phyloP scores from a whole-genome alignment of 2,888 invertebrate species.

The Abscondita cerata region DNA sequence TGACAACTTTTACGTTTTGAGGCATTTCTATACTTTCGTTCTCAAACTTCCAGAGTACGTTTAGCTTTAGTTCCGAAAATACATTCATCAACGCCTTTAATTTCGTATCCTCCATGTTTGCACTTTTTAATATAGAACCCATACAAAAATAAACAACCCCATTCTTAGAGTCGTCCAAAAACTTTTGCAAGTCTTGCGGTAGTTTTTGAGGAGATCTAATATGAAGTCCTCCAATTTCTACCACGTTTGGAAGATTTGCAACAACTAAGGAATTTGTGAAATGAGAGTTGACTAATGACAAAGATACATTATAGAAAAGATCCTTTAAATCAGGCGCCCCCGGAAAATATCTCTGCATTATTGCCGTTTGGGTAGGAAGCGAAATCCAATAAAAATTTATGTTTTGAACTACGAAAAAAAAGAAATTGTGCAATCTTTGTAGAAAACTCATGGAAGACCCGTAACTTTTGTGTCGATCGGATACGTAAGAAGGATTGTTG shows the following conservation, averaged over 20 bases:
- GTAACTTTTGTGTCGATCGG: constrained; percentile 57
- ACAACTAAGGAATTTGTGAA: constrained; percentile 60
- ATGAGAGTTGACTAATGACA: constrained; percentile 55
- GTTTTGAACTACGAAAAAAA: constrained; percentile 42
- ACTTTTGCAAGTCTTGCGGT: constrained; percentile 53
- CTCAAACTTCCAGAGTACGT: constrained; percentile 54
- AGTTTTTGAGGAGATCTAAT: constrained; percentile 43
- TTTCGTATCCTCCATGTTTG: constrained; percentile 42
- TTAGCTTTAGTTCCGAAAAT: constrained; percentile 50
- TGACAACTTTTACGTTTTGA: constrained; percentile 11
- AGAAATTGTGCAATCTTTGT: constrained; percentile 62
- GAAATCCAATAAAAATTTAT: constrained; percentile 43
- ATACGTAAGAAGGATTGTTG: constrained; percentile 60
- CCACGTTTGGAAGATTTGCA: constrained; percentile 63
- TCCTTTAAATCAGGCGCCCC: constrained; percentile 43
- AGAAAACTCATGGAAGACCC: constrained; percentile 61
- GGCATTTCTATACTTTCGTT: constrained; percentile 18
- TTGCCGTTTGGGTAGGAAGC: constrained; percentile 40
- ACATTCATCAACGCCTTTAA: constrained; percentile 44
- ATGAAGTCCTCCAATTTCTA: constrained; percentile 66
- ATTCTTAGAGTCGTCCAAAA: constrained; percentile 60
- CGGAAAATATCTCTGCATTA: constrained; percentile 47
- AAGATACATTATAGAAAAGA: constrained; percentile 42
- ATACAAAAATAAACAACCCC: constrained; percentile 66
- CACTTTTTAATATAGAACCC: constrained; percentile 64